Conservation (phyloP, 2,888 invertebrate species). For the Darwinula stevensoni region DNA sequence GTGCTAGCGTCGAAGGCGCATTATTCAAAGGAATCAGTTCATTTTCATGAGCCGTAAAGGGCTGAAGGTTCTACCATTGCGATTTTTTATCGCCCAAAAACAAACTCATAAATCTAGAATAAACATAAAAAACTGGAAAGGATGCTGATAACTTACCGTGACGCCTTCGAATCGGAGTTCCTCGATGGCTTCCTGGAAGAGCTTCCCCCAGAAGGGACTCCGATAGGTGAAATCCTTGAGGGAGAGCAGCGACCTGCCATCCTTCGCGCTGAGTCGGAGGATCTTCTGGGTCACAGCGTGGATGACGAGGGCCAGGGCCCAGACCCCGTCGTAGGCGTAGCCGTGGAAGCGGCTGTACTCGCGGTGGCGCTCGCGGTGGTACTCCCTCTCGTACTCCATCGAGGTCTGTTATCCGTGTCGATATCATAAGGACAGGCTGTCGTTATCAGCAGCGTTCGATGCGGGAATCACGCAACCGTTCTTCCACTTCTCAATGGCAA, state of each 20-base stretch:
- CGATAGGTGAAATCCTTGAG: conserved; percentile 15
- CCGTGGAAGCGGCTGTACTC: conserved; percentile 87
- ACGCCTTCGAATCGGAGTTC: conserved; percentile 86
- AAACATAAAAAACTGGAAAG: no score
- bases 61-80: no score
- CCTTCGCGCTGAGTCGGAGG: conserved; percentile 34
- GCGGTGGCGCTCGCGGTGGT: conserved; percentile 41
- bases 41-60: no score
- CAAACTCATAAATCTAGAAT: no score
- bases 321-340: conserved; percentile 93
- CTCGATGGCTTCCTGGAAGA: conserved; percentile 57
- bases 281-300: conserved; percentile 55
- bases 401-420: conserved; percentile 58
- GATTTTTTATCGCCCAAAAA: no score
- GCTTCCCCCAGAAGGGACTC: conserved; percentile 53
- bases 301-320: conserved; percentile 87
- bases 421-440: conserved; percentile 4
- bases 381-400: conserved; percentile 54
- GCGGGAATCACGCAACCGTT: background rate
- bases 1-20: no score
- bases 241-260: conserved; percentile 14
- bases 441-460: no score
- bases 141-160: conserved; percentile 29
- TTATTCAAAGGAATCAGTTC: no score
- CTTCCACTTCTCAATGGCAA: no score